These are phyloP conservation scores for Nerophis ophidion DNA, from an alignment of 2,113 vertebrate genomes.

Conservation along the genomic window DNA sequence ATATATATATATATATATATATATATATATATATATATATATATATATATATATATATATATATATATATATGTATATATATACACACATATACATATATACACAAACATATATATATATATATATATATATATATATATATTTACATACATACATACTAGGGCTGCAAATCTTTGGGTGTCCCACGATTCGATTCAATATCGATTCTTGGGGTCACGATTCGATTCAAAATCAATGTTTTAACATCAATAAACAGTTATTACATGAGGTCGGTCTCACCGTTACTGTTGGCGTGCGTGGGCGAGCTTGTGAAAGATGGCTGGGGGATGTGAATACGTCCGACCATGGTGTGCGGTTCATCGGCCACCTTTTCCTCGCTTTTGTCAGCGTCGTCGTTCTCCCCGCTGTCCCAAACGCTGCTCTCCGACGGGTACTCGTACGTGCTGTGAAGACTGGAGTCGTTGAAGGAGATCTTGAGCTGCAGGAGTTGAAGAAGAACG, in stretches of 20 bases:
- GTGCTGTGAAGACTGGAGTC: constrained; percentile 88
- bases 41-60: too few relatives aligned
- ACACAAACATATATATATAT: too few relatives aligned
- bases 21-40: too few relatives aligned
- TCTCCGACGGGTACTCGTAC: constrained; percentile 91
- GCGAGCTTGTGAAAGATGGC: constrained; percentile 66
- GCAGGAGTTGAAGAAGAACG: constrained; percentile 1
- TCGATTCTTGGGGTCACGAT: too few relatives aligned
- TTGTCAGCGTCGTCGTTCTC: constrained; percentile 61
- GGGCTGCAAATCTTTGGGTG: too few relatives aligned
- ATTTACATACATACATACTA: too few relatives aligned
- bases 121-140: too few relatives aligned
- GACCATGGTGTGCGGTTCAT: constrained; percentile 63
- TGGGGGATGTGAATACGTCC: constrained; percentile 73
- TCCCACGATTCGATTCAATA: too few relatives aligned
- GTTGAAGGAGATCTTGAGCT: constrained; percentile 97
- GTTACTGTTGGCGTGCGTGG: constrained; percentile 63
- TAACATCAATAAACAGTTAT: background rate
- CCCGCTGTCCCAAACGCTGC: constrained; percentile 76
- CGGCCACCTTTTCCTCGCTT: constrained; percentile 33
- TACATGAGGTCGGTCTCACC: constrained; percentile 65
- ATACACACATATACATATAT: too few relatives aligned
- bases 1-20: too few relatives aligned
- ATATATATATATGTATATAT: too few relatives aligned
- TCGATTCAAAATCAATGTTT: too few relatives aligned